Conservation (phyloP, 1,140 invertebrate genomes). For the Pachyrhynchus sulphureomaculatus region DNA sequence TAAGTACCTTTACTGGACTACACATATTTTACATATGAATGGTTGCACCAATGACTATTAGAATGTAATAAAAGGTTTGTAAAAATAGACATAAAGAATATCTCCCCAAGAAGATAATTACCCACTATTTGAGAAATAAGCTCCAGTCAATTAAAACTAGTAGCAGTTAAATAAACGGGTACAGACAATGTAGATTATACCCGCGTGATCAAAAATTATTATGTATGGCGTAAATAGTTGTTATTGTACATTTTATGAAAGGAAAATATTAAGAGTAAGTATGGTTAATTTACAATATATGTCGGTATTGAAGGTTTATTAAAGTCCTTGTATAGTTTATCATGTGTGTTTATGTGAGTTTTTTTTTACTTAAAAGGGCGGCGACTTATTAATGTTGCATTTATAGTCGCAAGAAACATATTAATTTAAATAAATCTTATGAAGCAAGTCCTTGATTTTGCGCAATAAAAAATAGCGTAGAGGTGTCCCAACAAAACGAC, state of each 20-base stretch:
- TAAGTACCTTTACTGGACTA: background rate
- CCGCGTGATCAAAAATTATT: background rate
- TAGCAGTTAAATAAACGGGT: background rate
- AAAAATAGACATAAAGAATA: slow-evolving; percentile 5
- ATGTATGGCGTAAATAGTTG: background rate
- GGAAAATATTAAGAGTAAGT: background rate
- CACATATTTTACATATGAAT: slow-evolving; percentile 1
- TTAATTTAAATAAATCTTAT: no score
- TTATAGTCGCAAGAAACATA: no score
- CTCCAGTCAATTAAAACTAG: background rate
- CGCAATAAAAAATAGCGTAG: no score
- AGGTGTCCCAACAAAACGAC: no score
- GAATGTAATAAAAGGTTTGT: background rate
- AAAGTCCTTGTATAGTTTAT: no score
- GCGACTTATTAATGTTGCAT: no score
- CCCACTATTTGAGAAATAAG: slow-evolving; percentile 1
- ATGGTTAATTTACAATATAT: background rate
- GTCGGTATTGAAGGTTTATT: no score
- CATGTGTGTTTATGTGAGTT: no score
- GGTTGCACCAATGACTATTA: background rate
- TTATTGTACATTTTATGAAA: background rate
- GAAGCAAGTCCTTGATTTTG: no score
- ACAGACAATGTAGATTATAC: background rate
- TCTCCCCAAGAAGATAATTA: background rate
- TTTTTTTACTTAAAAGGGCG: no score